phyloP scores from a whole-genome alignment of 2,113 vertebrate species.

The Actenoides hombroni region DNA sequence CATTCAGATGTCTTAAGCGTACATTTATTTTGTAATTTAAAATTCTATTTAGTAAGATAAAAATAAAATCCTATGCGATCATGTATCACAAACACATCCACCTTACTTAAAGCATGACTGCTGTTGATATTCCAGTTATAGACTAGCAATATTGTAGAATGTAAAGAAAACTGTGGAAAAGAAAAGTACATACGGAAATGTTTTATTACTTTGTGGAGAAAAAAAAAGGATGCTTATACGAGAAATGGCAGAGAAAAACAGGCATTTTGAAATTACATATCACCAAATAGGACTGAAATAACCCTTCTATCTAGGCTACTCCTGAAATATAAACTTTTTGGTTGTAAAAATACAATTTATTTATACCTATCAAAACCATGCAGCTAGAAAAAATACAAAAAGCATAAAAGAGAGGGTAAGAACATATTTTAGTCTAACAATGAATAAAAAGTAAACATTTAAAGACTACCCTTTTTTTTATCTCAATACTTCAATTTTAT shows the following conservation, averaged over 20 bases:
- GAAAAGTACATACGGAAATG: neutral
- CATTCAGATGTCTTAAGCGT: neutral
- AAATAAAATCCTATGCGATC: neutral
- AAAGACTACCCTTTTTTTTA: neutral
- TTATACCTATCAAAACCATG: neutral
- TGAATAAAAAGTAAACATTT: neutral
- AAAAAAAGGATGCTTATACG: neutral
- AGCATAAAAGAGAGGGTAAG: neutral
- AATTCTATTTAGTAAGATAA: neutral
- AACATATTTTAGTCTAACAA: neutral
- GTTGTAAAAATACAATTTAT: neutral
- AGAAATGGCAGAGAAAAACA: neutral
- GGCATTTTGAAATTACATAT: neutral
- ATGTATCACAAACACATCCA: neutral
- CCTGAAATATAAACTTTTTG: neutral
- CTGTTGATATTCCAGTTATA: neutral
- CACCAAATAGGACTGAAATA: neutral
- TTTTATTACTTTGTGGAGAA: neutral
- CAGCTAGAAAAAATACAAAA: neutral
- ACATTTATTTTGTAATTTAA: neutral
- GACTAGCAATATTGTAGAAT: neutral
- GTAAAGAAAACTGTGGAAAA: neutral
- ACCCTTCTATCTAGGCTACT: neutral
- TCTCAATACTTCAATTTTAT: neutral
- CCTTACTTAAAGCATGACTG: neutral